Conservation (phyloP, 2,113 vertebrate species). For the Eulemur rufifrons region DNA sequence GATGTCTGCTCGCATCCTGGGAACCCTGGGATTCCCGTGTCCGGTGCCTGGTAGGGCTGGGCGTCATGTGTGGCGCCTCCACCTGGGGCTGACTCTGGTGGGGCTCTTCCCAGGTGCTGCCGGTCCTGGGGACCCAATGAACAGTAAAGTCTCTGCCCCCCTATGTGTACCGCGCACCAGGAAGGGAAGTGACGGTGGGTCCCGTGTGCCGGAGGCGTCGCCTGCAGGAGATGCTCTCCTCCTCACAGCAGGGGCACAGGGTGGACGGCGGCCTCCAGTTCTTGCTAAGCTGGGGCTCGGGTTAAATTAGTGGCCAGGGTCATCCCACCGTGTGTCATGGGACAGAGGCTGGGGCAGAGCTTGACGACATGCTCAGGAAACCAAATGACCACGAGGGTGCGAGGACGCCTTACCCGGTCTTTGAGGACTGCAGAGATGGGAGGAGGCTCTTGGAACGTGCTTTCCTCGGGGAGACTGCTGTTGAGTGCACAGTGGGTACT, state of each 20-base stretch:
- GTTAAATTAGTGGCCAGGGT: rapidly evolving
- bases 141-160: not conserved
- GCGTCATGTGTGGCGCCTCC: not conserved
- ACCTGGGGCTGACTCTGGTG: rapidly evolving
- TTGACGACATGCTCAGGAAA: not conserved
- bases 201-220: too few species aligned
- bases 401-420: not conserved
- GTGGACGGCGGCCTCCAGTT: rapidly evolving
- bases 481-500: rapidly evolving
- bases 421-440: rapidly evolving
- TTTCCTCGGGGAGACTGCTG: not conserved
- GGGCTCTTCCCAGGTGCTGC: rapidly evolving
- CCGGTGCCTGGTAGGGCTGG: not conserved
- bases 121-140: rapidly evolving
- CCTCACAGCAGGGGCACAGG: not conserved
- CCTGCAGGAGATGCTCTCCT: rapidly evolving
- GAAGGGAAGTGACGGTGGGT: not conserved
- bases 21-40: rapidly evolving
- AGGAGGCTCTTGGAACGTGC: not conserved
- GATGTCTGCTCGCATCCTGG: rapidly evolving
- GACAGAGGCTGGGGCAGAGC: not conserved
- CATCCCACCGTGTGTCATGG: rapidly evolving
- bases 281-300: not conserved
- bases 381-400: rapidly evolving
- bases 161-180: rapidly evolving